These are phyloP conservation scores for Chondrosia reniformis DNA, from an alignment of 37 sponge, comb jelly and placozoan genomes.

Conservation along the genomic window DNA sequence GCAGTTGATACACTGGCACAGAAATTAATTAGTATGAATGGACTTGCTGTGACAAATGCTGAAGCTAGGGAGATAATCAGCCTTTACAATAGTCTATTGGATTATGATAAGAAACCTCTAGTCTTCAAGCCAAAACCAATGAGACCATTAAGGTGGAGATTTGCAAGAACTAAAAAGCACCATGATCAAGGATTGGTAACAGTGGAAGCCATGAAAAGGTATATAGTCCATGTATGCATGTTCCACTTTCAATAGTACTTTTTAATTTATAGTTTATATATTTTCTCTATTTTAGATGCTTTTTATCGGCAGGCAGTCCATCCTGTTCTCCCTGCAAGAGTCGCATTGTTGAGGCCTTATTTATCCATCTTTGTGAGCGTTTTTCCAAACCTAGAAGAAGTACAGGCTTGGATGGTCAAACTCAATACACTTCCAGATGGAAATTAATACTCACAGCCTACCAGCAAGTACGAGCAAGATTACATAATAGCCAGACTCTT, in stretches of 20 bases:
- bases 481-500: no score
- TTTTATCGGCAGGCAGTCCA: conserved; percentile 17
- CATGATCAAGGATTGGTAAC: background rate
- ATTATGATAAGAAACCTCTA: conserved; percentile 27
- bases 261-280: background rate
- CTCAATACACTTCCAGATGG: no score
- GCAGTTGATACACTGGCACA: conserved; percentile 29
- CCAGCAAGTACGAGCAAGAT: no score
- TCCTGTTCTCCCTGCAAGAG: conserved; percentile 12
- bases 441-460: no score
- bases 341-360: no score
- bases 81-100: conserved; percentile 6
- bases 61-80: background rate
- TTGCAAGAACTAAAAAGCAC: background rate
- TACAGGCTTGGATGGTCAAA: no score
- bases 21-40: background rate
- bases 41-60: conserved; percentile 1
- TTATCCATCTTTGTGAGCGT: no score
- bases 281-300: conserved; percentile 13
- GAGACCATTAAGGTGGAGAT: background rate
- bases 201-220: background rate
- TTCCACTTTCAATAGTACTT: background rate
- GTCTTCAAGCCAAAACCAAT: background rate
- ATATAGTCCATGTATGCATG: background rate
- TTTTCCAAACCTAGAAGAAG: no score